These are phyloP conservation scores for Ceratitis capitata DNA, from an alignment of 1,140 invertebrate species.

Conservation along the genomic window DNA sequence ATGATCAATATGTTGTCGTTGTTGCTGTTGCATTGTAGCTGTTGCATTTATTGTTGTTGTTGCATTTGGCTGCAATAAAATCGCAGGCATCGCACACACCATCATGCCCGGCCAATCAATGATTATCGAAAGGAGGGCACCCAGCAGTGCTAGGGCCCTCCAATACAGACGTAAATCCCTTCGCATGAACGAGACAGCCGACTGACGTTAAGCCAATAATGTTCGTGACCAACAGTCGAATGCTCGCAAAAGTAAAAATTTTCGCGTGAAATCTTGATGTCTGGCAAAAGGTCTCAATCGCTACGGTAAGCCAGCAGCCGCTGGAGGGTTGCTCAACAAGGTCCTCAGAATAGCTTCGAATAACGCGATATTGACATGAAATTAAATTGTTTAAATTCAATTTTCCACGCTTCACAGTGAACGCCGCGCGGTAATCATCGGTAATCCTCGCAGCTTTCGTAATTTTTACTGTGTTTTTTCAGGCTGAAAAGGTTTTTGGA, in stretches of 20 bases:
- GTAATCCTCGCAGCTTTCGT: neutral
- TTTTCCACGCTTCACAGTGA: neutral
- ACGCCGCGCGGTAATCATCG: neutral
- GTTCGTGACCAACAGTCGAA: neutral
- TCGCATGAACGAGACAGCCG: constrained; percentile 58
- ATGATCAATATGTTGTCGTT: neutral
- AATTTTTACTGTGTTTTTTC: neutral
- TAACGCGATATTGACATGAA: neutral
- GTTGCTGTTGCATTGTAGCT: constrained; percentile 7
- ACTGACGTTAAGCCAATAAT: constrained; percentile 21
- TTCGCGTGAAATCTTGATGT: neutral
- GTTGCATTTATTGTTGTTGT: constrained; percentile 22
- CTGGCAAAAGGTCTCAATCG: neutral
- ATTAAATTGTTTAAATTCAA: constrained; percentile 20
- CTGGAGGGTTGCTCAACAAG: neutral
- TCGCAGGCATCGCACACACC: constrained; percentile 57
- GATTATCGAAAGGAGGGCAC: constrained; percentile 63
- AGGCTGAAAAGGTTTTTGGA: neutral
- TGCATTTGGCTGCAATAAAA: constrained; percentile 43
- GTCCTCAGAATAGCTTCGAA: neutral
- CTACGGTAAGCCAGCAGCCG: neutral
- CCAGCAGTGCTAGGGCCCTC: constrained; percentile 66
- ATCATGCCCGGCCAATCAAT: constrained; percentile 56
- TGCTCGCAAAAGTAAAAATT: neutral
- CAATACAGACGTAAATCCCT: constrained; percentile 63